Evolutionary conservation across 53 echinoderm and acorn worm genomes (phyloP), one percentile per base, ranked within the genome.

Genomic region (Zoroaster sp.): DNA sequence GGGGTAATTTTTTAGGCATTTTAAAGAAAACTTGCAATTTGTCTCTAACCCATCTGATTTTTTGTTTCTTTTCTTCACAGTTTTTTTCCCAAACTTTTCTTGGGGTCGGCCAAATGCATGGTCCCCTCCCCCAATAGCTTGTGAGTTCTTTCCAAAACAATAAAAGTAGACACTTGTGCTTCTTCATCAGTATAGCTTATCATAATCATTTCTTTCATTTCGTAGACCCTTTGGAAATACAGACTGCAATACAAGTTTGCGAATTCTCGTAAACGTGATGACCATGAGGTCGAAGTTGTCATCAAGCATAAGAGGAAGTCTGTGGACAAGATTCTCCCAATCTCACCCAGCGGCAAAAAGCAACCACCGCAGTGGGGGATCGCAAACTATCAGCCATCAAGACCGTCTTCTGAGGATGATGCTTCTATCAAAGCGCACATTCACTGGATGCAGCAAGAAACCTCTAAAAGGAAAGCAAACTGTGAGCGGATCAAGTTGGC

Each of bases 221-320:
- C 33, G 35, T 32, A 88, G 88, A 78, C 63, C 21, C 74, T 88
- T 15, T 88, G 88, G 88, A 88, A 76, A 63, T 59, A 77, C 45
- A 13, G 88, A 15, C 67, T 88, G 77, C 76, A 88, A 77, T 88
- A 88, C 66, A 88, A 88, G 43, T 88, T 88, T 32, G 52, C 46
- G 35, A 88, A 88, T 41, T 37, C 44, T 3, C 40, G 88, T 14
- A 88, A 78, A 53, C 63, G 65, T 35, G 31, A 41, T 18, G 31
- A 59, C 31, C 38, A 52, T 13, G 53, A 75, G 18, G 66, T 63
- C 3, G 52, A 42, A 33, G 30, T 71, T 41, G 42, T 65, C 15
- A 71, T 41, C 30, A 86, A 72, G 47, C 40, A 47, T 23, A 71
- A 71, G 87, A 17, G 14, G 4, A 33, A 45, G 5, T 25, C 82